Evolutionary conservation across 1,140 invertebrate species (phyloP).

Genomic region (Conus ventricosus): DNA sequence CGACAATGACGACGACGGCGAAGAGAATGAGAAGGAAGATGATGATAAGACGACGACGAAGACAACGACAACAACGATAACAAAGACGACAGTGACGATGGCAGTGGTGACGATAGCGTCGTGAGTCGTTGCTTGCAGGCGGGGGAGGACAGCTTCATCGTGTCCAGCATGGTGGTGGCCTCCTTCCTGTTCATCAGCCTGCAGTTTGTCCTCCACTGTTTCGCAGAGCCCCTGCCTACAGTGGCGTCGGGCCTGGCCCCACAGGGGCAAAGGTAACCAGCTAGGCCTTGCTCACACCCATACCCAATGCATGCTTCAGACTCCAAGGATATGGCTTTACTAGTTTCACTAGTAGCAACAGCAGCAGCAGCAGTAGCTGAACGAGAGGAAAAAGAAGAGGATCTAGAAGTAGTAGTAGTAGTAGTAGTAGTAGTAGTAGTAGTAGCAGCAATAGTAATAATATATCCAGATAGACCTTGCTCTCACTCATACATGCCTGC

Average conservation of each 20-base stretch:
- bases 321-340: background rate
- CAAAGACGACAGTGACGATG: no score
- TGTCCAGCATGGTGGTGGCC: background rate
- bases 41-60: background rate
- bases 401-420: no score
- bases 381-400: no score
- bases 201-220: conserved; percentile 20
- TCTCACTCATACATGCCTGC: no score
- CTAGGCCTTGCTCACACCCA: background rate
- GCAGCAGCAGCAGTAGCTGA: no score
- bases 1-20: background rate
- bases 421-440: no score
- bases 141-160: conserved; percentile 6
- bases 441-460: no score
- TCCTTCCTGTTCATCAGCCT: conserved; percentile 4
- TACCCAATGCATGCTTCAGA: background rate
- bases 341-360: background rate
- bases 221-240: background rate
- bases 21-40: no score
- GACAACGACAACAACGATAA: background rate
- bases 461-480: no score
- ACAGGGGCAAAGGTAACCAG: background rate
- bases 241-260: background rate
- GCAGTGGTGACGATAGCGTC: background rate
- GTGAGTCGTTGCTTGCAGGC: background rate